Conservation (phyloP, 2,888 invertebrate species). For the Liopterus haemorrhoidalis region DNA sequence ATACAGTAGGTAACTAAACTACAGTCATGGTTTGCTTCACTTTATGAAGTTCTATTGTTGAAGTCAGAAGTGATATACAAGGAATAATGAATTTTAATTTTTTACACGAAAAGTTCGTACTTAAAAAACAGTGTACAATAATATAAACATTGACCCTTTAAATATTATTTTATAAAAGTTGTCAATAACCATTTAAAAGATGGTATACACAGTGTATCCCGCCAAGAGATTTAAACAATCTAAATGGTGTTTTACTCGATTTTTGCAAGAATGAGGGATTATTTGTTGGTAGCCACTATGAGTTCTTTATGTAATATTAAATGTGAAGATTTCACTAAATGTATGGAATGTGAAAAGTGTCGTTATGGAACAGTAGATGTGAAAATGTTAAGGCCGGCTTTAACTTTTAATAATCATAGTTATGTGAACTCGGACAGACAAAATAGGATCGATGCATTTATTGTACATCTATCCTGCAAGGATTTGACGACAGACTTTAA, state of each 20-base stretch:
- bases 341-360: conserved; percentile 8
- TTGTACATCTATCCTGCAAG: conserved; percentile 16
- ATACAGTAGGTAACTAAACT: too few relatives aligned
- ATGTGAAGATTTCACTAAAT: conserved; percentile 6
- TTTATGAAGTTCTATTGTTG: neutral
- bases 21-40: too few relatives aligned
- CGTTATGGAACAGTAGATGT: conserved; percentile 6
- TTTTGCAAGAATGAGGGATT: conserved; percentile 14
- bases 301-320: too few relatives aligned
- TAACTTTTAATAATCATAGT: conserved; percentile 3
- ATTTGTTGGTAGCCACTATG: conserved; percentile 12
- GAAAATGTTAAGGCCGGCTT: conserved; percentile 12
- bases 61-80: neutral
- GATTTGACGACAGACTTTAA: neutral
- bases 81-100: neutral
- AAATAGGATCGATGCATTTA: conserved; percentile 20
- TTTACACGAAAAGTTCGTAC: neutral
- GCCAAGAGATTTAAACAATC: conserved; percentile 1
- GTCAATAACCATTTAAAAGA: neutral
- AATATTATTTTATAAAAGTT: neutral
- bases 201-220: neutral
- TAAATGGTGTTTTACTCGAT: neutral
- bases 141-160: neutral
- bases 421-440: conserved; percentile 16
- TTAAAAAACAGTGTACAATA: neutral